Conservation (phyloP, 2,797 vertebrate species). For the Orientallactaga sibirica region DNA sequence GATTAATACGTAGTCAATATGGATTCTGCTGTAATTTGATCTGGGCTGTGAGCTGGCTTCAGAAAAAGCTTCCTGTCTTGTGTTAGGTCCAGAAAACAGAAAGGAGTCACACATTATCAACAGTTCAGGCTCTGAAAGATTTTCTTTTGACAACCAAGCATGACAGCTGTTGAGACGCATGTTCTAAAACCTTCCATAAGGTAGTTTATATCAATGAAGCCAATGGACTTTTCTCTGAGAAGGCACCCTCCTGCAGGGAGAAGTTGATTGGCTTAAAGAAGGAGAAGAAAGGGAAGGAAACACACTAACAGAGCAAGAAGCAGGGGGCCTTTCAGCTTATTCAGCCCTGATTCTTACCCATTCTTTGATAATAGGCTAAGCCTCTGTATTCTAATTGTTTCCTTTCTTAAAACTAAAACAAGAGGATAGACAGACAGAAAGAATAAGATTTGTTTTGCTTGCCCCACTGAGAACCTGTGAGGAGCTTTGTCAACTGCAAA, state of each 20-base stretch:
- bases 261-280: conserved; percentile 28
- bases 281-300: conserved; percentile 15
- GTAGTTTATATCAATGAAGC: conserved; percentile 45
- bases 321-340: not conserved
- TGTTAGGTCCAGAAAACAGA: conserved; percentile 50
- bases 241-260: not conserved
- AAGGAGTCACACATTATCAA: conserved; percentile 44
- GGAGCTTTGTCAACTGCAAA: conserved; percentile 18
- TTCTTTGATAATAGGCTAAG: conserved; percentile 29
- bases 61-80: conserved; percentile 52
- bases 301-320: conserved; percentile 37
- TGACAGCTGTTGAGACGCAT: conserved; percentile 35
- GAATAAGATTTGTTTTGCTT: conserved; percentile 54
- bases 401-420: conserved; percentile 57
- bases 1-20: conserved; percentile 54
- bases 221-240: conserved; percentile 33
- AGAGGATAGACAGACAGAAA: not conserved
- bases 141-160: conserved; percentile 49
- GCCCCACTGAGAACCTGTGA: not conserved
- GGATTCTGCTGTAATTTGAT: conserved; percentile 65
- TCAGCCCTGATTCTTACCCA: conserved; percentile 25
- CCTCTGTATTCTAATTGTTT: not conserved
- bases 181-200: conserved; percentile 41
- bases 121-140: conserved; percentile 41
- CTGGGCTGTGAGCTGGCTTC: conserved; percentile 36